Percentiles rank a stretch among this genome's conserved stretches.
phyloP scores from a whole-genome alignment of 2,113 vertebrate genomes.

The Dipodomys merriami region DNA sequence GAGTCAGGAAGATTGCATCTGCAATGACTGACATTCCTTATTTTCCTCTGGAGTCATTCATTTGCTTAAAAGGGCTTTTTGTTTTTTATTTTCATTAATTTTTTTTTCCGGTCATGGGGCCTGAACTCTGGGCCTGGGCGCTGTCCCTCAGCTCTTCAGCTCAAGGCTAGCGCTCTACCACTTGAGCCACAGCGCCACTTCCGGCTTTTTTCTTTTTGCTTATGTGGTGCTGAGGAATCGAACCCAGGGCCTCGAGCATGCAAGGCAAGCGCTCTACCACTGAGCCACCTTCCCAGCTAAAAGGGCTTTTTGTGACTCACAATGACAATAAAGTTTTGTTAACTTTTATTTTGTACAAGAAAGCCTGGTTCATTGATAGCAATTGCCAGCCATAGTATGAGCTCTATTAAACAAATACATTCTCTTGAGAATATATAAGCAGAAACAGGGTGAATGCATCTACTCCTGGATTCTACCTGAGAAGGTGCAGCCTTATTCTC shows the following conservation, averaged over 20 bases:
- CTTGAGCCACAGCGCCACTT: too few relatives aligned
- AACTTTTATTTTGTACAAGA: constrained; percentile 49
- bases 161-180: too few relatives aligned
- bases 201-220: too few relatives aligned
- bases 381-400: constrained; percentile 26
- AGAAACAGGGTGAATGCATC: constrained; percentile 40
- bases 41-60: constrained; percentile 39
- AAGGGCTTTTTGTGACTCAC: constrained; percentile 53
- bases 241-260: too few relatives aligned
- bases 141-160: too few relatives aligned
- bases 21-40: not conserved
- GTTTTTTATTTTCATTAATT: too few relatives aligned
- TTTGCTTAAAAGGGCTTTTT: constrained; percentile 58
- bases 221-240: too few relatives aligned
- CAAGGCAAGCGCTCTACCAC: too few relatives aligned
- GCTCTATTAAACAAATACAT: constrained; percentile 65
- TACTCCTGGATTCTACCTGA: constrained; percentile 9
- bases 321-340: constrained; percentile 31
- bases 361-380: constrained; percentile 41
- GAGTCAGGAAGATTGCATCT: not conserved
- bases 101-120: too few relatives aligned
- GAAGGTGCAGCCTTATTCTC: constrained; percentile 22
- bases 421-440: constrained; percentile 35
- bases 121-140: too few relatives aligned
- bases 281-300: too few relatives aligned